Evolutionary conservation across 2,888 invertebrate species (phyloP), one percentile per base, ranked within the genome.

Genomic region (Piscicola geometra): DNA sequence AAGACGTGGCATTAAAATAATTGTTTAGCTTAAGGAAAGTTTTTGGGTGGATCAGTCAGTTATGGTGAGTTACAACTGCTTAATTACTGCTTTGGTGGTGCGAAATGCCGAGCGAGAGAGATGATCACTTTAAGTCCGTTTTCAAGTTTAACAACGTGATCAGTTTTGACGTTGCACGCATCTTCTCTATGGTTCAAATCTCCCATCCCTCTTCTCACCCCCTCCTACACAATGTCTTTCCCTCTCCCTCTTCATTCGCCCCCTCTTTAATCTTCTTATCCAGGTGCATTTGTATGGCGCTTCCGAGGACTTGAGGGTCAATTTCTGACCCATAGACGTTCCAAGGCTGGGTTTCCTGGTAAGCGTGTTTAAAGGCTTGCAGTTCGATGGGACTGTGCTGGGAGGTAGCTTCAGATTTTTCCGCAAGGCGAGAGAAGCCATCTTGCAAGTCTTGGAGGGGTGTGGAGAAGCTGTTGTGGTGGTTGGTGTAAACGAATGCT

Each of bases 331-430:
- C 81, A 76, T 81, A 81, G 0, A 81, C 81, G 64, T 81, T 81
- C 81, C 81, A 81, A 5, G 81, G 81, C 71, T 81, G 81, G n/a
- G 81, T 81, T 67, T 81, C 81, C 64, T 81, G 81, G 67, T 75
- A 81, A n/a, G 78, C 78, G 32, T 81, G 72, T n/a, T n/a, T n/a
- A n/a, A n/a, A n/a, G 21, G 81, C 81, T 18, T 76, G 76, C 0
- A 79, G 76, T 18, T 68, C 70, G 12, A 67, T 64, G 15, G 76
- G 56, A 18, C 50, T 35, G 32, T 52, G 32, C 41, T 30, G 28
- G 18, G 75, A 30, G 0, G 28, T 35, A n/a, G 33, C 70, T n/a
- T 21, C 28, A n/a, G 33, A 52, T n/a, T 21, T 35, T 18, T 77
- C 75, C 0, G 32, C 3, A 35, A 64, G 5, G 67, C 66, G 28